Base-by-base conservation (phyloP, 2,888 invertebrate genomes). In the Ferdinandea cuprea region DNA sequence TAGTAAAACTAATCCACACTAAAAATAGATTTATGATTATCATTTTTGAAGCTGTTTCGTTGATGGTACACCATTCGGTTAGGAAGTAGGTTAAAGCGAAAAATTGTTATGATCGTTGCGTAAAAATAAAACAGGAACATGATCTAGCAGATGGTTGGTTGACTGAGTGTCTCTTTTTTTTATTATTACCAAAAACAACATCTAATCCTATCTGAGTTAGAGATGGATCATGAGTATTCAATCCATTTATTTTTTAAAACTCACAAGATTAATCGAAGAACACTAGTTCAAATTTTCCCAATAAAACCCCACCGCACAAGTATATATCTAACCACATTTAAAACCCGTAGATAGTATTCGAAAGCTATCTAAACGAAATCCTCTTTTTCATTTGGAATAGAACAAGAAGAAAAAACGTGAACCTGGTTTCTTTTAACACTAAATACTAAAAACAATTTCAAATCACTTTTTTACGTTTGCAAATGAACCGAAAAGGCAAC, bases 401-500 rank as follows among this genome's bases (percentile, higher is more conserved):
- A 25, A 3, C n/a, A n/a, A 42, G 35, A 46, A 35, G 25, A 13
- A 11, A 35, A 56, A 56, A 37, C 46, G 73, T 65, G 73, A 66
- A 42, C 48, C 58, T 58, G 25, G 35, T 58, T 28, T 32, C 65
- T 42, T 50, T 74, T 65, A 74, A 50, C 74, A 32, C 65, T 56
- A 42, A 58, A 56, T 40, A 66, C 65, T 65, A 19, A 65, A 54
- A 42, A 30, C 11, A 61, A 56, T 37, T 63, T 63, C 13, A 25
- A 63, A 37, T 63, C 35, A 44, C 19, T 48, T 44, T 17, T 61
- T 61, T 54, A 21, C 52, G 54, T 54, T 44, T 9, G 8, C 7
- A 63, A 74, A 65, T 65, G 35, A 56, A 66, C 58, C 65, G 58
- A 65, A 72, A 65, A 73, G 56, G 40, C 56, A 30, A 58, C 58